Evolutionary conservation across 2,113 vertebrate genomes (phyloP), one percentile per base, ranked within the genome.

Genomic region (Notiomystis cincta): DNA sequence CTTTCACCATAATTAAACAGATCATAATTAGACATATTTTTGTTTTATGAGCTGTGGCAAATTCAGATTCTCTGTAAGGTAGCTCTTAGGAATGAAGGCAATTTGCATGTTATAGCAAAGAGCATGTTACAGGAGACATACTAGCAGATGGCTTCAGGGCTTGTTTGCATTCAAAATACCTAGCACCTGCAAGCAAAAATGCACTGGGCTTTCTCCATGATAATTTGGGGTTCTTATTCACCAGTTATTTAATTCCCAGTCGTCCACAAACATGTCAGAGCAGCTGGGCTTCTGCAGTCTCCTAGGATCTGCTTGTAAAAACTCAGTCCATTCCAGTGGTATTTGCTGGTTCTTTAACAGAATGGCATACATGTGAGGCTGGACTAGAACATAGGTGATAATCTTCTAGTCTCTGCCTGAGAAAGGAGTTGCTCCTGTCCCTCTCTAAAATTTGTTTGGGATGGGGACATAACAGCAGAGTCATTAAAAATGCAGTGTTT

Each of bases 21-120:
- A 87, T 97, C 89, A 82, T 87, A 95, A 96, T 96, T 89, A 94
- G 95, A 90, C 81, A 45, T 76, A 80, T 84, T 95, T 96, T 95
- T 84, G 70, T 93, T 92, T 94, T 79, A 79, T 66, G 82, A 90
- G 48, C 87, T 91, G 69, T 94, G 72, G 77, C 67, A 93, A 86
- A 94, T 89, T 70, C 85, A 82, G 73, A 70, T 54, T 82, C 53
- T 84, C 31, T 97, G 24, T 94, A 87, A 94, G 84, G 67, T 30
- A 1, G 31, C 85, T 91, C 44, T 93, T 78, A 79, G 84, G 75
- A 93, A 87, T 73, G 21, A 91, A 80, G 42, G 24, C 66, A 93
- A 60, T 92, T 82, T 87, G 57, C 90, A 92, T 67, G 60, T 81
- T 82, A 70, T n/a, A 95, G 89, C 5, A 10, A 87, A 94, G 81